These are phyloP conservation scores for Drosophila nannoptera DNA, from an alignment of 1,140 invertebrate genomes.

Conservation along the genomic window DNA sequence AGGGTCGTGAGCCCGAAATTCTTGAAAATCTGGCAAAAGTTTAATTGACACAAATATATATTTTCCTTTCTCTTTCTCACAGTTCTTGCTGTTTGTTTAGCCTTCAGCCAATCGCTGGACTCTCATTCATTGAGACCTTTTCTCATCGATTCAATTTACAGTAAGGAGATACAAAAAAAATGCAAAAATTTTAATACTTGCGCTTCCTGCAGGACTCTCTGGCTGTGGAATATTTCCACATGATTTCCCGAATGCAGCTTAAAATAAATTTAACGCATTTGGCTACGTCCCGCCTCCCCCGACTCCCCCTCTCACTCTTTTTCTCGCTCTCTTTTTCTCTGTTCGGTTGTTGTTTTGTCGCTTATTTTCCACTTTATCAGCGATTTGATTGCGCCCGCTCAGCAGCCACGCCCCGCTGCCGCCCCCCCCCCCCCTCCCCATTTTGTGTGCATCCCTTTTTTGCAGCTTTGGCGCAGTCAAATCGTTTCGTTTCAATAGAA, in stretches of 20 bases:
- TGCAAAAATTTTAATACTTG: too few species aligned
- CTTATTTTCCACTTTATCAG: constrained; percentile 76
- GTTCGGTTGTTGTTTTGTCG: constrained; percentile 44
- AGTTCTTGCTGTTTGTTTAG: constrained; percentile 1
- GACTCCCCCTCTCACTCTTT: not conserved
- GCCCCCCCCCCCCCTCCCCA: not conserved
- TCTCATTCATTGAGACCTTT: not conserved
- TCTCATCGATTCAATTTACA: too few species aligned
- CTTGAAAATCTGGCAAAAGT: constrained; percentile 51
- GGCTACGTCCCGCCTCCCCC: not conserved
- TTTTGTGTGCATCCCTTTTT: constrained; percentile 1
- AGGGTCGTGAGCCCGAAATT: not conserved
- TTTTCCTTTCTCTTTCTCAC: not conserved
- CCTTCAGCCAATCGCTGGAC: not conserved
- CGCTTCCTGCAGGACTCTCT: too few species aligned
- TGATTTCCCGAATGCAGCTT: not conserved
- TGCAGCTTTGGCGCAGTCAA: constrained; percentile 54
- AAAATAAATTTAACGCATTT: constrained; percentile 15
- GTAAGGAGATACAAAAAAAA: too few species aligned
- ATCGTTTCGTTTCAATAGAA: constrained; percentile 77
- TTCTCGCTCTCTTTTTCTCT: not conserved
- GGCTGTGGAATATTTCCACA: not conserved
- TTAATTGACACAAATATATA: constrained; percentile 39
- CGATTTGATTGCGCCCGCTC: constrained; percentile 52
- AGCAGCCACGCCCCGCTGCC: not conserved